Base-by-base conservation (phyloP, 1,140 invertebrate species). In the Drosophila subobscura region DNA sequence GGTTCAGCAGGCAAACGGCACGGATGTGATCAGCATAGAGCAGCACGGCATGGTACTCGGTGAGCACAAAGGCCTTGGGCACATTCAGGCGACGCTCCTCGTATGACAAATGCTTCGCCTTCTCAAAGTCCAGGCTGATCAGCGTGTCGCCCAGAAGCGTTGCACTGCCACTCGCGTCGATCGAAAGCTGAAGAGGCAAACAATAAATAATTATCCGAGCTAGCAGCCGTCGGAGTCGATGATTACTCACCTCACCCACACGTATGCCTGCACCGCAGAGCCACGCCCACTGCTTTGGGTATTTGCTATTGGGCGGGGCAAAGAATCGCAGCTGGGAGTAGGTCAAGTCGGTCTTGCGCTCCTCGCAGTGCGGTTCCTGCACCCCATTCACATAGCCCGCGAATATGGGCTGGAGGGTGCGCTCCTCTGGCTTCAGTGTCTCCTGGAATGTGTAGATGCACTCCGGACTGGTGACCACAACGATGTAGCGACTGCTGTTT, bases 21-120 rank as follows among this genome's bases (percentile, higher is more conserved):
- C 96, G 96, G 1, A 98, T 94, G 61, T 95, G 95, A 91, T 98
- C 95, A 3, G 94, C 92, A 90, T 97, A 99, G 27, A 98, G 93
- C 1, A 99, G 92, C 8, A 99, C 89, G 8, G 95, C 95, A 92
- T 99, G 98, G 92, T 98, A 99, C 91, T 98, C 95, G 1, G 97
- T 99, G 12, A 98, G 90, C 3, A 97, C 95, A 85, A 98, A 96
- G 0, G 95, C 93, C 5, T 96, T 91, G 0, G 97, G 97, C 8
- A 93, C 92, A 68, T 57, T 77, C 25, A 91, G 92, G 7, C 78
- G 68, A 0, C 84, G 75, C 49, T 91, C 86, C 25, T 90, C 90
- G 29, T 78, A 81, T 3, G 89, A 91, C 10, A 91, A 27, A 44
- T 85, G 73, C 41, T 66, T 81, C 3, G 46, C 45, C 50, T 75